These are phyloP conservation scores for Scrobipalpa atriplicella DNA, from an alignment of 2,888 invertebrate species.

Conservation along the genomic window DNA sequence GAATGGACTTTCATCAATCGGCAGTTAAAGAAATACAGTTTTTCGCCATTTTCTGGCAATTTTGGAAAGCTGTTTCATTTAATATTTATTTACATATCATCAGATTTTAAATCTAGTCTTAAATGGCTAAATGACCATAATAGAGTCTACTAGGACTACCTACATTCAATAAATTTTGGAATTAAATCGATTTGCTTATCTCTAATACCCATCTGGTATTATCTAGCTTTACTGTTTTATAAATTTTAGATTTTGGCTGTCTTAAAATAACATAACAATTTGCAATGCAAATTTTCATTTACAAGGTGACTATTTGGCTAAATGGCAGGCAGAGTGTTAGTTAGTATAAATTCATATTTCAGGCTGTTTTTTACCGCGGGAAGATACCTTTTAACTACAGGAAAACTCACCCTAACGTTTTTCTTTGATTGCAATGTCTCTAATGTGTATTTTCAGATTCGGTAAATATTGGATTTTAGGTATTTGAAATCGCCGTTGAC, in stretches of 20 bases:
- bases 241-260: not conserved
- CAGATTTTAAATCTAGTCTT: not conserved
- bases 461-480: too few relatives aligned
- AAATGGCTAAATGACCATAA: not conserved
- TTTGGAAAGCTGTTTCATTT: too few relatives aligned
- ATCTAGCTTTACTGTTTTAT: not conserved
- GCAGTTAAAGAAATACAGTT: too few relatives aligned
- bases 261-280: slow-evolving; percentile 5
- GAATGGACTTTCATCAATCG: too few relatives aligned
- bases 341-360: too few relatives aligned
- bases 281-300: not conserved
- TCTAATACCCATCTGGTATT: not conserved
- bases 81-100: not conserved
- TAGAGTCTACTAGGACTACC: not conserved
- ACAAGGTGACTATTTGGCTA: slow-evolving; percentile 8
- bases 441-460: too few relatives aligned
- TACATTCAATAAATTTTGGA: slow-evolving; percentile 1
- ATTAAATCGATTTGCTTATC: not conserved
- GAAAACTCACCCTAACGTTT: too few relatives aligned
- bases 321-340: not conserved
- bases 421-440: too few relatives aligned
- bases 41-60: too few relatives aligned
- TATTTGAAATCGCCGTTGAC: too few relatives aligned
- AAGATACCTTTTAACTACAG: too few relatives aligned
- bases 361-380: too few relatives aligned